Evolutionary conservation across 2,797 vertebrate species (phyloP), one percentile per base, ranked within the genome.

Genomic region (Trichosurus vulpecula): DNA sequence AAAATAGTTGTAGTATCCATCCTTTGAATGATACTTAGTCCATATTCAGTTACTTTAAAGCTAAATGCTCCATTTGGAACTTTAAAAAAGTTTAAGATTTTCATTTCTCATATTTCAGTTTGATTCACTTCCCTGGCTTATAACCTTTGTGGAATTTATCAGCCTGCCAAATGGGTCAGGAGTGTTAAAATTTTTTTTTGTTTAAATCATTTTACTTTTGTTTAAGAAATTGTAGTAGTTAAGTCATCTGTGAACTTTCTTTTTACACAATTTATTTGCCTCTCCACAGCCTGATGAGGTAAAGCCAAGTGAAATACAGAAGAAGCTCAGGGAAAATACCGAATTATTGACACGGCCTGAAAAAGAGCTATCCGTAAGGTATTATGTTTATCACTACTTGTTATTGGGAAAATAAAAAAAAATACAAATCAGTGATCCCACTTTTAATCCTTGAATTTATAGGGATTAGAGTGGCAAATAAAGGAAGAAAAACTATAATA

Each of bases 311-410:
- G 56, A 98, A 93, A 66, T 2, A 0, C 94, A 96, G 3, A 13
- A 96, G 2, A 9, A 0, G 0, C 10, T 0, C 3, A 91, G 53
- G 91, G 61, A 95, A 31, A 90, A 2, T 57, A 53, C 53, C 2
- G 93, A 97, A 56, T 94, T 96, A 58, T 91, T 94, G 89, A 55
- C 0, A 16, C 92, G 97, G 13, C 92, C 92, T 41, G 51, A 0
- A 1, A 94, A 74, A 91, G 95, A 97, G 52, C 61, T 96, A 93
- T 91, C 47, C 0, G 29, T 95, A 94, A 98, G 98, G 98, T 99
- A 98, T 61, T 96, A 92, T 96, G 87, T 96, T 95, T 27, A 53
- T 96, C 56, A 92, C 41, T 93, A 96, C 51, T 22, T 61, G n/a
- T 61, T 92, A 90, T 1, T 93, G n/a, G n/a, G 19, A 81, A 47